Percentiles rank a stretch among this genome's conserved stretches.
Evolutionary conservation across 2,113 vertebrate species (phyloP).

Genomic region (Pelobates fuscus): DNA sequence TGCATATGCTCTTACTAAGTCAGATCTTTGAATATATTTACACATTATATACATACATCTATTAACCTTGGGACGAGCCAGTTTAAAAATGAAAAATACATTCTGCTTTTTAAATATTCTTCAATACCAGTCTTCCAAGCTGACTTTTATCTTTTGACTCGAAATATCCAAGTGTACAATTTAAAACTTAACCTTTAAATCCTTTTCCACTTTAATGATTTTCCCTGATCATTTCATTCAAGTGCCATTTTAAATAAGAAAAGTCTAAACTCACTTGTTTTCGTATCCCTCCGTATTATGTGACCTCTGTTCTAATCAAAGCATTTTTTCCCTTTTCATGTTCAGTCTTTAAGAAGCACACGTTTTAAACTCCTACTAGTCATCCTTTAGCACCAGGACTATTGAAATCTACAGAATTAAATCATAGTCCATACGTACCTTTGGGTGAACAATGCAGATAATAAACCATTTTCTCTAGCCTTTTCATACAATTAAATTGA

Average conservation of each 20-base stretch:
- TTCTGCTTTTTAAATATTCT: background rate
- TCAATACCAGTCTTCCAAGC: background rate
- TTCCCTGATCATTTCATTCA: slow-evolving; percentile 12
- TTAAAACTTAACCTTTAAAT: slow-evolving; percentile 13
- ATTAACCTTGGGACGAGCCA: slow-evolving; percentile 3
- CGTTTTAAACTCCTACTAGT: background rate
- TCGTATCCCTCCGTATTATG: background rate
- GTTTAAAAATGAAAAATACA: background rate
- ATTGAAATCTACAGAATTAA: background rate
- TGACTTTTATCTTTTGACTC: background rate
- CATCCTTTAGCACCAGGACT: background rate
- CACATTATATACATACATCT: background rate
- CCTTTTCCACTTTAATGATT: slow-evolving; percentile 30
- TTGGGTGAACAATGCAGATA: slow-evolving; percentile 23
- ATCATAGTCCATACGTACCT: background rate
- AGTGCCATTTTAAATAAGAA: slow-evolving; percentile 1
- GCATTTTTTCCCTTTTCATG: slow-evolving; percentile 10
- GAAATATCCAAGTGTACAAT: background rate
- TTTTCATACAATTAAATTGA: background rate
- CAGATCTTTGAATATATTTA: background rate
- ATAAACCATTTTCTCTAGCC: background rate
- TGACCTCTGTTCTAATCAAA: slow-evolving; percentile 33
- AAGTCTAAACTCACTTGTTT: background rate
- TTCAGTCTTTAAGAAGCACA: background rate
- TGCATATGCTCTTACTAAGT: background rate